Evolutionary conservation across 2,888 invertebrate genomes (phyloP), one percentile per base, ranked within the genome.

Genomic region (Lepidonotus clava): DNA sequence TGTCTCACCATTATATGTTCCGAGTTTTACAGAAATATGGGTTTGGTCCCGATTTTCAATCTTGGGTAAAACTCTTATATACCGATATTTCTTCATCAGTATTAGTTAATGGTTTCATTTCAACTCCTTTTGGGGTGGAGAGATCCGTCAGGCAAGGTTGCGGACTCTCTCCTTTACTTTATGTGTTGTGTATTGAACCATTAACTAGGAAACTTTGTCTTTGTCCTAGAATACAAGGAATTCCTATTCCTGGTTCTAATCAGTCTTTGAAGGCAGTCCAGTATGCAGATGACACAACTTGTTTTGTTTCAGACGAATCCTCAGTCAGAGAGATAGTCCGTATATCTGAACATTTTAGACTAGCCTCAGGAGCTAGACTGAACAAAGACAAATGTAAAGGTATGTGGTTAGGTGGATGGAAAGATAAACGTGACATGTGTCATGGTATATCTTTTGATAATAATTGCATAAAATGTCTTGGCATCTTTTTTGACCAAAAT

Each of bases 261-360:
- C 24, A 24, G 0, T 21, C 40, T 18, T 14, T 80, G 0, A 80
- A 32, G 34, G 46, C 46, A 4, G 24, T 80, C 21, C 51, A 80
- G 34, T 80, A 41, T 80, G 80, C 46, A 2, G 80, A 80, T 51
- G 80, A 80, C 51, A 80, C 46, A 11, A 11, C 80, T 5, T 4
- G 28, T 18, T 24, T 80, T 11, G 32, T 80, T 1, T 11, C 32
- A 21, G 28, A 51, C 21, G 80, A 80, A 24, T 11, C 21, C 11
- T 80, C 80, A 0, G 34, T 80, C 1, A 0, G 46, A 0, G 24
- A 32, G 2, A 34, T 71, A 24, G 21, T 80, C 1, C 24, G 32
- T 4, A 41, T 80, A 8, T 51, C 14, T 28, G 21, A 14, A 0
- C 5, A 8, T 2, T 80, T 41, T 41, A n/a, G 80, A 1, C 24